phyloP scores from a whole-genome alignment of 2,797 vertebrate genomes.

The Halcyon leucocephala region DNA sequence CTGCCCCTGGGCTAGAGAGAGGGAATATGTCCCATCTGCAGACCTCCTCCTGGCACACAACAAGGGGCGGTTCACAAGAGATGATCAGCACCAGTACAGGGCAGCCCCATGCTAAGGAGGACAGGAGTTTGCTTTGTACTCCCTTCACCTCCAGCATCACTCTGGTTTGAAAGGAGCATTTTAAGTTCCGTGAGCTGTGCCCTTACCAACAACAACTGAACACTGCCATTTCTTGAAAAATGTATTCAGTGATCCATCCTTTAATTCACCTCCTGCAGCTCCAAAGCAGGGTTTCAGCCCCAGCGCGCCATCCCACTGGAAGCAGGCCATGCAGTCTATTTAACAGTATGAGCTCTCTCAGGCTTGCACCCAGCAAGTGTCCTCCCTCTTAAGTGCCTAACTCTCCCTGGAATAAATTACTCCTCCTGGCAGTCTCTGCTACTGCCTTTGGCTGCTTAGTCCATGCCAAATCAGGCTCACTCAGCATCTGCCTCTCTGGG shows the following conservation, averaged over 20 bases:
- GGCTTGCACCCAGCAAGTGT: background rate
- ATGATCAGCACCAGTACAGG: background rate
- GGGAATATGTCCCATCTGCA: background rate
- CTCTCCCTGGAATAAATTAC: slow-evolving; percentile 33
- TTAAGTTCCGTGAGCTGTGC: background rate
- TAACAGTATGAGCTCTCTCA: background rate
- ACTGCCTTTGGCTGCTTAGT: background rate
- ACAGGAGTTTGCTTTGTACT: background rate
- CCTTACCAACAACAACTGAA: background rate
- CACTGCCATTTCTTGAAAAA: background rate
- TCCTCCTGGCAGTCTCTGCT: background rate
- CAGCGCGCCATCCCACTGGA: background rate
- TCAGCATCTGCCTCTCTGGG: background rate
- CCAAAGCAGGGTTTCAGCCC: background rate
- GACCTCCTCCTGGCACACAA: background rate
- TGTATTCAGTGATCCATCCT: background rate
- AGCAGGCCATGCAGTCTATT: background rate
- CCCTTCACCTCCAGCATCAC: background rate
- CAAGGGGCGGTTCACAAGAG: rapidly evolving
- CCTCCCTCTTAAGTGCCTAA: background rate
- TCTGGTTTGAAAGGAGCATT: background rate
- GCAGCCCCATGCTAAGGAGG: background rate
- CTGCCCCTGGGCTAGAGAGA: background rate
- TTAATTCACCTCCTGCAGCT: background rate
- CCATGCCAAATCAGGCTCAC: background rate